Evolutionary conservation across 2,797 vertebrate genomes (phyloP).

Genomic region (Aulostomus chinensis): DNA sequence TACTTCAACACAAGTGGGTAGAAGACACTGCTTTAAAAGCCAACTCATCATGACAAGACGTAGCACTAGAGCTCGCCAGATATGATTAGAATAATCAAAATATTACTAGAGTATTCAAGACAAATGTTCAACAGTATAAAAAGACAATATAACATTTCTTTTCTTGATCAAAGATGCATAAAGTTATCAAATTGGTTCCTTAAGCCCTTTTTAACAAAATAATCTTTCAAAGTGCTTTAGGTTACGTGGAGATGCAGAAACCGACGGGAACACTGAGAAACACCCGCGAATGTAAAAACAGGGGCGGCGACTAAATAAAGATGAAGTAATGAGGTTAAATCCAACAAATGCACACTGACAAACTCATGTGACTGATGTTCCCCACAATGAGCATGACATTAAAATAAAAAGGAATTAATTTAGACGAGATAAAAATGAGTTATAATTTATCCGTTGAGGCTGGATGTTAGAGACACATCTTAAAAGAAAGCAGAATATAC

Average conservation of each 20-base stretch:
- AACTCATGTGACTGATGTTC: conserved; percentile 17
- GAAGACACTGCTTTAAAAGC: conserved; percentile 32
- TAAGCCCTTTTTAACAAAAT: conserved; percentile 64
- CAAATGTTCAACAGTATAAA: conserved; percentile 55
- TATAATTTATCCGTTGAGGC: conserved; percentile 35
- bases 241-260: conserved; percentile 32
- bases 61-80: conserved; percentile 30
- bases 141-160: conserved; percentile 41
- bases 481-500: conserved; percentile 36
- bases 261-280: conserved; percentile 19
- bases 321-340: conserved; percentile 18
- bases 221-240: conserved; percentile 63
- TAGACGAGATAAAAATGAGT: neutral
- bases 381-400: too few relatives aligned
- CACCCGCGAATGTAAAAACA: conserved; percentile 8
- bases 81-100: conserved; percentile 35
- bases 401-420: neutral
- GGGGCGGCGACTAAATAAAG: conserved; percentile 16
- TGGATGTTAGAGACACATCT: conserved; percentile 18
- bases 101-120: conserved; percentile 55
- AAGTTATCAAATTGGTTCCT: conserved; percentile 47
- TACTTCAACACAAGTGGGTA: conserved; percentile 25
- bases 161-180: conserved; percentile 54
- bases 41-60: conserved; percentile 24
- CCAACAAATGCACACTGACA: conserved; percentile 16